Base-by-base conservation (phyloP, 1,140 invertebrate genomes). In the Brachystomella parvula region DNA sequence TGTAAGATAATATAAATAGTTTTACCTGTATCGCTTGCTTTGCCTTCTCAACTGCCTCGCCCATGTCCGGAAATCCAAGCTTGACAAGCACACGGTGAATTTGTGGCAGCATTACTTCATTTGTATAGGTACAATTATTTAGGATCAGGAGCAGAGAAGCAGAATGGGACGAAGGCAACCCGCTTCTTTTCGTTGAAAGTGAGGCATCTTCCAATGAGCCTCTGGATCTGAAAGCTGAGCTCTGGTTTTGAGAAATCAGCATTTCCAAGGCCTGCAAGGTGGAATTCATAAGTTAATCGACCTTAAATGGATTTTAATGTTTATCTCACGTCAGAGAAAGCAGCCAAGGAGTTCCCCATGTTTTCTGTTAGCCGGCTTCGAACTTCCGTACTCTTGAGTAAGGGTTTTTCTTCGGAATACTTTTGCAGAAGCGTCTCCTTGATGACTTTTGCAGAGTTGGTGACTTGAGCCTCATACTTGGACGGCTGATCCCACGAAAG, bases 41-140 rank as follows among this genome's bases (percentile, higher is more conserved):
- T 0, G 83, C 81, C 9, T 81, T 79, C 69, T 82, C 79, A 21
- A 88, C 74, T 0, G 84, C 81, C 65, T 84, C 77, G 1, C 82
- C 81, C 61, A 88, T 86, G 65, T 86, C 80, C 0, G 89, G 87
- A 76, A 90, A 89, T 12, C 85, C 87, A 74, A 85, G 81, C 71
- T 81, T 81, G 29, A 79, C 84, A 79, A 82, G 85, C 71, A 75
- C 79, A 66, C 79, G 85, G 33, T 81, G 81, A 6, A 95, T 81
- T 71, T 85, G 80, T 0, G 86, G 85, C 60, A 96, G 81, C 15
- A 92, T 83, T 44, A 84, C 82, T 59, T 86, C 84, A 35, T 86
- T 79, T 3, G 89, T 92, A 76, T 91, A 94, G 53, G 85, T 86
- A 78, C 92, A 94, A 79, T 97, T 96, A 74, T 91, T 92, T 58